A percentile compares a stretch with the other conserved stretches of the same genome.
Conservation (phyloP, 2,113 vertebrate genomes). For the Pangasianodon gigas region DNA sequence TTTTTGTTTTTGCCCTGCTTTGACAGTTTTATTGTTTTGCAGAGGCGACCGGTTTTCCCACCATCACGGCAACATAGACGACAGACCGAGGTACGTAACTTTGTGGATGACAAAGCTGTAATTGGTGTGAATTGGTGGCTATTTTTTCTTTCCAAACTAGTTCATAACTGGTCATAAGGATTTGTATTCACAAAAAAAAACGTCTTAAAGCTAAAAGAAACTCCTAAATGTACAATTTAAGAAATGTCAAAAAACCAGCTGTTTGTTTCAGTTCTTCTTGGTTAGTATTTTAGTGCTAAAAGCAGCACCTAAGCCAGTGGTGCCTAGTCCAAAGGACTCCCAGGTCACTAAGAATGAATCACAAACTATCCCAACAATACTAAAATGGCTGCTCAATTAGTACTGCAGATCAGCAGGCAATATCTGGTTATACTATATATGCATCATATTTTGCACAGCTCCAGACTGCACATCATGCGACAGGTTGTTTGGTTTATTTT, state of each 20-base stretch:
- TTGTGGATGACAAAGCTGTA: background rate
- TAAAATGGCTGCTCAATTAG: background rate
- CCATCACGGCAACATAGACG: slow-evolving; percentile 72
- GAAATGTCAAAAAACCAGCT: background rate
- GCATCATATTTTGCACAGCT: background rate
- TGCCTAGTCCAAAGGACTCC: background rate
- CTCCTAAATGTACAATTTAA: background rate
- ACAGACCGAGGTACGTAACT: slow-evolving; percentile 71
- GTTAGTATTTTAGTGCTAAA: background rate
- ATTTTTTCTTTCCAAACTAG: background rate
- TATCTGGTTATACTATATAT: background rate
- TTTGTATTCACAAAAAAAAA: background rate
- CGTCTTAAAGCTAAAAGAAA: background rate
- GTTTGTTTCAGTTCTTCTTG: too few relatives aligned
- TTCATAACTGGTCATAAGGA: background rate
- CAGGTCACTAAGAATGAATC: background rate
- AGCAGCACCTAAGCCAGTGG: background rate
- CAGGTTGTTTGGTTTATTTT: background rate
- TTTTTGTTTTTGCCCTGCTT: background rate
- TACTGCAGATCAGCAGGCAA: background rate
- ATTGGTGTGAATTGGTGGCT: background rate
- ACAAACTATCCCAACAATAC: background rate
- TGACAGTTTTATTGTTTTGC: slow-evolving; percentile 28
- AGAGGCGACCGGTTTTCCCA: slow-evolving; percentile 76
- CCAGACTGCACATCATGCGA: background rate